These are phyloP conservation scores for Drosophila pruinosa DNA, from an alignment of 1,140 invertebrate species.

Conservation along the genomic window DNA sequence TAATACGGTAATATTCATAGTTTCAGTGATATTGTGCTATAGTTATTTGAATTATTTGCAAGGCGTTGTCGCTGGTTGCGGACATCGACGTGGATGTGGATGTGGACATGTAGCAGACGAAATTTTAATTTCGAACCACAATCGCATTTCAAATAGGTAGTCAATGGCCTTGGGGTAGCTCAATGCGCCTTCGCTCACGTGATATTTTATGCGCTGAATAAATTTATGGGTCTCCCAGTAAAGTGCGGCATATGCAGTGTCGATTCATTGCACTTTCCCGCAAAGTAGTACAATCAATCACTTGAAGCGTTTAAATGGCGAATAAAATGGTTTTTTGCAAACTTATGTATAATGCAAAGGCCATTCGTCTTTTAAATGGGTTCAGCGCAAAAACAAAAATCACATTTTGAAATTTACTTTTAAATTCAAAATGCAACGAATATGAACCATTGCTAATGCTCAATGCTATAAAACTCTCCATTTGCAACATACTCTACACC, in stretches of 20 bases:
- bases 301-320: not conserved
- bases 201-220: slow-evolving; percentile 30
- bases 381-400: not conserved
- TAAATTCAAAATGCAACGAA: not conserved
- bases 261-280: slow-evolving; percentile 17
- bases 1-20: slow-evolving; percentile 22
- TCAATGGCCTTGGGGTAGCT: slow-evolving; percentile 23
- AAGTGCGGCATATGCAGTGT: not conserved
- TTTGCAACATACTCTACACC: too few relatives aligned
- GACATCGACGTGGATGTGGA: slow-evolving; percentile 10
- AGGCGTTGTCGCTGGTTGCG: slow-evolving; percentile 32
- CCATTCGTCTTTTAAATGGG: not conserved
- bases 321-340: not conserved
- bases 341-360: not conserved
- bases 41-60: slow-evolving; percentile 10
- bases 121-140: slow-evolving; percentile 31
- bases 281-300: slow-evolving; percentile 8
- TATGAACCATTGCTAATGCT: not conserved
- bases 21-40: slow-evolving; percentile 1
- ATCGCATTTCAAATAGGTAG: slow-evolving; percentile 42
- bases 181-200: slow-evolving; percentile 34
- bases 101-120: slow-evolving; percentile 10
- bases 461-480: slow-evolving; percentile 3
- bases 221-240: slow-evolving; percentile 15
- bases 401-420: too few relatives aligned